These are phyloP conservation scores for Sprattus sprattus DNA, from an alignment of 2,113 vertebrate genomes.

Conservation along the genomic window DNA sequence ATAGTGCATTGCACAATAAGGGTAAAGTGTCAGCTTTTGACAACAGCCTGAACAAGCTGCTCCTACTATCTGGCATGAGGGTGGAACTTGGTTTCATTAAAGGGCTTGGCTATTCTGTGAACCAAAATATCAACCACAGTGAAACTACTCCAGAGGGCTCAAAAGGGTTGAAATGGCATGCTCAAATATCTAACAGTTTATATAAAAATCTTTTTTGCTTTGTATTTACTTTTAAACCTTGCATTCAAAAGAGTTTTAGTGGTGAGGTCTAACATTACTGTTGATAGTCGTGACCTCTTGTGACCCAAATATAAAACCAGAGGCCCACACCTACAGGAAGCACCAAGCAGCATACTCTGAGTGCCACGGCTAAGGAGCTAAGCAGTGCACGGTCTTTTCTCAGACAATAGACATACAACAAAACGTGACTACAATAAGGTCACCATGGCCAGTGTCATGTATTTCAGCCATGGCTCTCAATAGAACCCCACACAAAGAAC, in stretches of 20 bases:
- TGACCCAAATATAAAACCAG: neutral
- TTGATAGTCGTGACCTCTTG: neutral
- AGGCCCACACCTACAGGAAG: neutral
- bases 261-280: neutral
- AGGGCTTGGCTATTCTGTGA: neutral
- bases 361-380: neutral
- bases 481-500: neutral
- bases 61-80: neutral
- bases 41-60: slow-evolving; percentile 1
- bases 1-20: neutral
- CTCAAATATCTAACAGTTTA: neutral
- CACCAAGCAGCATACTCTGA: neutral
- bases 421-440: neutral
- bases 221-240: neutral
- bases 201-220: neutral
- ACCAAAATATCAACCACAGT: neutral
- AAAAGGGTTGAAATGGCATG: neutral
- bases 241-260: neutral
- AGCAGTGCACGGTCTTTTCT: neutral
- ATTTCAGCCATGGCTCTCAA: neutral
- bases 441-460: neutral
- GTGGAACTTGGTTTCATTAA: neutral
- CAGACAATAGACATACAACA: neutral
- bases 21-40: neutral
- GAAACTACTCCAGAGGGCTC: neutral